Conservation (phyloP, 2,113 vertebrate genomes). For the Stictonetta naevosa region DNA sequence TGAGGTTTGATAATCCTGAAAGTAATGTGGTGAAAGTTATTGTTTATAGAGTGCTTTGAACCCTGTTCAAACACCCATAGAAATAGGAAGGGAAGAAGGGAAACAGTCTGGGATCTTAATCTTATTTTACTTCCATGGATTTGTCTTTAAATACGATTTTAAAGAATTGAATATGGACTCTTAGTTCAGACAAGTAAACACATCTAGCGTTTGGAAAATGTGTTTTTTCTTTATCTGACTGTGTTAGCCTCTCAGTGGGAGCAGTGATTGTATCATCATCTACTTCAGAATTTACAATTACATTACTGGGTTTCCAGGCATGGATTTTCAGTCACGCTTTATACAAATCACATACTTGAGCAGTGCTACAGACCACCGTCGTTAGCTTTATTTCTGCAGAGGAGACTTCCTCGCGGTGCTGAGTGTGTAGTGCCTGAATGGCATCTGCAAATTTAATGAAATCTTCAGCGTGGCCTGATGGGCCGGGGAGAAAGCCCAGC, state of each 20-base stretch:
- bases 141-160: neutral
- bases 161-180: fast-evolving
- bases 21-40: neutral
- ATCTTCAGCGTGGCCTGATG: fast-evolving
- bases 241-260: neutral
- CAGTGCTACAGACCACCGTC: neutral
- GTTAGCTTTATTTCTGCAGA: neutral
- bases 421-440: neutral
- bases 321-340: neutral
- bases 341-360: neutral
- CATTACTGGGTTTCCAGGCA: neutral
- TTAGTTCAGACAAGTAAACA: neutral
- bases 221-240: neutral
- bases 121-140: neutral
- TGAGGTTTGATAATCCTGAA: neutral
- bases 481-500: neutral
- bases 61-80: neutral
- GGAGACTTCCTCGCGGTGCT: neutral
- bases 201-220: neutral
- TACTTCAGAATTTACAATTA: neutral
- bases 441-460: neutral
- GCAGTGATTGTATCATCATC: neutral
- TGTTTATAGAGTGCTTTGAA: neutral
- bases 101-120: neutral
- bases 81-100: neutral